A percentile compares a stretch with the other conserved stretches of the same genome.
Evolutionary conservation across 2,113 vertebrate species (phyloP).

Genomic region (Grammomys dolichurus): DNA sequence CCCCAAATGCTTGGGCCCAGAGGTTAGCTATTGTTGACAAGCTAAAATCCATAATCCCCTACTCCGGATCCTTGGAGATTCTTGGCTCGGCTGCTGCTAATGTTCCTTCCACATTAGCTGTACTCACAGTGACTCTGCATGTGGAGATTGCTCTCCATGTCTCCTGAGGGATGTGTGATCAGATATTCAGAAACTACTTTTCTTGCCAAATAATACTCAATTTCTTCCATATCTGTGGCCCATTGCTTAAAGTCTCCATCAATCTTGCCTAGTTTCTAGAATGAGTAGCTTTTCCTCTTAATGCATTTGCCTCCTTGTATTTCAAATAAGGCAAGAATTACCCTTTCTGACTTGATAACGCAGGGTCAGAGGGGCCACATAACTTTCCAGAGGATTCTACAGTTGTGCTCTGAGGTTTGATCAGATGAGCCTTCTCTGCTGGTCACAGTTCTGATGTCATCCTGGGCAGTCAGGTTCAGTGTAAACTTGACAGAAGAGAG

Average conservation of each 20-base stretch:
- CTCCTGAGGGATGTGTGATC: background rate
- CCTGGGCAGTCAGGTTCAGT: background rate
- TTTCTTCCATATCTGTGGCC: background rate
- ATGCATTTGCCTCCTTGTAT: background rate
- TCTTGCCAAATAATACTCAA: background rate
- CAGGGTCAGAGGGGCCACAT: background rate
- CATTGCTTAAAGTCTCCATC: background rate
- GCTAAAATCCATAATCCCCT: background rate
- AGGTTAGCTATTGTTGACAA: background rate
- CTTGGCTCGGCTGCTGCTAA: background rate
- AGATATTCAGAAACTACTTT: background rate
- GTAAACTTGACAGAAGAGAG: background rate
- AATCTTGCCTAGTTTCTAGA: background rate
- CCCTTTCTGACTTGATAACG: background rate
- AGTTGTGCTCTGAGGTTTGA: background rate
- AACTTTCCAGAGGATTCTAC: background rate
- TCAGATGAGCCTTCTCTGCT: background rate
- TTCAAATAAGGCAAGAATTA: background rate
- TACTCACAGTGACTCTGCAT: fast-evolving
- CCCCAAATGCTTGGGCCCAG: background rate
- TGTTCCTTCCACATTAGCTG: background rate
- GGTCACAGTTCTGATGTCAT: background rate
- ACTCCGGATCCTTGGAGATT: background rate
- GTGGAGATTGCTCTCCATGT: background rate
- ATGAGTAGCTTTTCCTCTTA: background rate